A percentile compares a stretch with the other conserved stretches of the same genome.
phyloP scores from a whole-genome alignment of 2,797 vertebrate genomes.

The Acanthiza pusilla region DNA sequence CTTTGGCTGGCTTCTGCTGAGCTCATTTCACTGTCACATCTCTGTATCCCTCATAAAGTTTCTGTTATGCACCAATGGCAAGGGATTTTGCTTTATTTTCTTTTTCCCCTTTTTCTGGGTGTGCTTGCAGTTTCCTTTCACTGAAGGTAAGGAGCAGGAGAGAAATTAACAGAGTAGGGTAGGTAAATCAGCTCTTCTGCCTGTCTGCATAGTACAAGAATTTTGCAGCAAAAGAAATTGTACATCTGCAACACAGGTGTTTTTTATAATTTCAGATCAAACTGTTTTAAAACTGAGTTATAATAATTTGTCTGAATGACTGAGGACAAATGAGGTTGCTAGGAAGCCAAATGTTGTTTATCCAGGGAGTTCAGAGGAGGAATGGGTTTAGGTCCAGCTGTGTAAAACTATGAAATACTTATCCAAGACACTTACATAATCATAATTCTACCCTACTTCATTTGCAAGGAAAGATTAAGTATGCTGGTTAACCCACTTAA shows the following conservation, averaged over 20 bases:
- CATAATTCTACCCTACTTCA: not conserved
- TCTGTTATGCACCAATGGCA: not conserved
- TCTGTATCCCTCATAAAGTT: not conserved
- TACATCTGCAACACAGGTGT: not conserved
- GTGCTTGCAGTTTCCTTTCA: not conserved
- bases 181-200: not conserved
- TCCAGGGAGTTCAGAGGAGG: not conserved
- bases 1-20: not conserved
- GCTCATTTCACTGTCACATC: not conserved
- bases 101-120: not conserved
- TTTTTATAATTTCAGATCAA: not conserved
- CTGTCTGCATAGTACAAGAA: not conserved
- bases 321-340: not conserved
- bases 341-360: not conserved
- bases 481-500: not conserved
- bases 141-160: not conserved
- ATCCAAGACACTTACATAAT: not conserved
- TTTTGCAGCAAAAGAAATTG: not conserved
- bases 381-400: not conserved
- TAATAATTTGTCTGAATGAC: not conserved
- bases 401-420: not conserved
- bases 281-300: not conserved
- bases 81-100: rapidly evolving
- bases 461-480: not conserved
- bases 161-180: not conserved